Percentiles rank a stretch among this genome's conserved stretches.
Conservation (phyloP, 2,113 vertebrate genomes). For the Eulemur rufifrons region DNA sequence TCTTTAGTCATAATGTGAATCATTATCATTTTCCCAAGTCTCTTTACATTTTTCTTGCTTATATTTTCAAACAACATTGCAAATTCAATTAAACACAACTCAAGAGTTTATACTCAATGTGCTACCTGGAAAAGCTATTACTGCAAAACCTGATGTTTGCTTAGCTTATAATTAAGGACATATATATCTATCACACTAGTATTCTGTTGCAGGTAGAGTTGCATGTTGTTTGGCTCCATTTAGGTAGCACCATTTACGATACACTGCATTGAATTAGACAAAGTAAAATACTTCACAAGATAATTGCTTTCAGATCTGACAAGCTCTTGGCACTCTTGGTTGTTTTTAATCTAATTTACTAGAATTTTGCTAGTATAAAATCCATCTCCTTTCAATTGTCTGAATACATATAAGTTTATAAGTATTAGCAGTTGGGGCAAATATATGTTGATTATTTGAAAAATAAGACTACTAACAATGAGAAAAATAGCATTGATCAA, state of each 20-base stretch:
- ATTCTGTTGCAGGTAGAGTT: background rate
- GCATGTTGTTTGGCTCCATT: background rate
- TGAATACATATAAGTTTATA: background rate
- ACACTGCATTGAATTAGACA: background rate
- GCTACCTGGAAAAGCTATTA: background rate
- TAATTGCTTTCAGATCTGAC: background rate
- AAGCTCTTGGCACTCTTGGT: background rate
- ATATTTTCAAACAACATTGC: background rate
- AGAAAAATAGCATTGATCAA: background rate
- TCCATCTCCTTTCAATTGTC: conserved; percentile 34
- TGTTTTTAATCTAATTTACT: conserved; percentile 46
- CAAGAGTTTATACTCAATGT: background rate
- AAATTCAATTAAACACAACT: background rate
- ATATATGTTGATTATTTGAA: conserved; percentile 9
- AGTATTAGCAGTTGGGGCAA: background rate
- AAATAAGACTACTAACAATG: background rate
- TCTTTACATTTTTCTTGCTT: background rate
- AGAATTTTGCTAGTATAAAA: conserved; percentile 27
- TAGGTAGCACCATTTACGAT: background rate
- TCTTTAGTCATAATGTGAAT: background rate
- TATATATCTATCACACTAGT: background rate
- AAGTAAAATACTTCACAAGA: background rate
- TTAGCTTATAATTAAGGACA: background rate
- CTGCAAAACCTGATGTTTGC: background rate
- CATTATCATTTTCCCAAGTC: background rate